phyloP scores from a whole-genome alignment of 2,888 invertebrate genomes.

The Podotricha telesiphe region DNA sequence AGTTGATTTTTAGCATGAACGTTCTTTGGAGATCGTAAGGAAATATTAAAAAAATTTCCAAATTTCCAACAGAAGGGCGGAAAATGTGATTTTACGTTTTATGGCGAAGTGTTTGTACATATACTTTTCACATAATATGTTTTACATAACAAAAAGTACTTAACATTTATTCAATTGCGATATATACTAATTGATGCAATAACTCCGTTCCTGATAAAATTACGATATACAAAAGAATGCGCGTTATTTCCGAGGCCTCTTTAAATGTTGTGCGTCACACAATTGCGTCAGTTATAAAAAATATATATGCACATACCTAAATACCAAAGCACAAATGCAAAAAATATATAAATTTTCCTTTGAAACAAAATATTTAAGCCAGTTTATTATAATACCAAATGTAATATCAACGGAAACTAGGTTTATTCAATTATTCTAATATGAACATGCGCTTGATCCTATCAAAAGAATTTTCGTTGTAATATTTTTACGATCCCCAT shows the following conservation, averaged over 20 bases:
- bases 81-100: too few species aligned
- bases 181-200: too few species aligned
- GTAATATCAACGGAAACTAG: slow-evolving; percentile 26
- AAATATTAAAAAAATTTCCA: too few species aligned
- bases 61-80: too few species aligned
- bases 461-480: slow-evolving; percentile 3
- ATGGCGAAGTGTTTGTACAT: too few species aligned
- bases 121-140: too few species aligned
- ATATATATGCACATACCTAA: background rate
- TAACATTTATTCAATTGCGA: too few species aligned
- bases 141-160: too few species aligned
- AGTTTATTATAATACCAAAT: slow-evolving; percentile 35
- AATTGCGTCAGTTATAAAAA: background rate
- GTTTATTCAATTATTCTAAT: slow-evolving; percentile 33
- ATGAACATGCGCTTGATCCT: slow-evolving; percentile 26
- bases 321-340: too few species aligned
- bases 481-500: background rate
- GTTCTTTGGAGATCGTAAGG: too few species aligned
- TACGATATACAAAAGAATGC: background rate
- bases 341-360: background rate
- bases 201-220: background rate
- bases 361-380: slow-evolving; percentile 13
- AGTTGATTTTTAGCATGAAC: too few species aligned
- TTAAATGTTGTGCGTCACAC: background rate
- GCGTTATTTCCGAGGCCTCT: background rate